Evolutionary conservation across 2,888 invertebrate genomes (phyloP), one percentile per base, ranked within the genome.

Genomic region (Camptogramma bilineatum): DNA sequence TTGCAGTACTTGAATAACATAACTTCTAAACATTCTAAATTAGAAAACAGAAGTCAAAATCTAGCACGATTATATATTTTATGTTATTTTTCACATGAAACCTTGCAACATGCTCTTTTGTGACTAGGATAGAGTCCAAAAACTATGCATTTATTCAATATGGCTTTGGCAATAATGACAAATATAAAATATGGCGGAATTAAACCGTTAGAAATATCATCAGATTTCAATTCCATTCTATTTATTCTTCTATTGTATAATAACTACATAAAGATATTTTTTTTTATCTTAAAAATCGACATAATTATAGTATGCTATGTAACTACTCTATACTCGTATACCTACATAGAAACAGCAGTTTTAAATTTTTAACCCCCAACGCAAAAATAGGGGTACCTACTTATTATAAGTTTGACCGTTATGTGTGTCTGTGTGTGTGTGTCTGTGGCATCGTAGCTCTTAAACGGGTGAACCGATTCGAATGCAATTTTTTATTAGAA

Each of bases 81-180:
- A 42, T 31, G 31, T 31, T 31, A 31, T 31, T 31, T 31, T 31
- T 31, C 31, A 31, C 9, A 10, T 9, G 57, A 68, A 73, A 64
- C 58, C 66, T 59, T 64, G 50, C 56, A 17, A 74, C 66, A 65
- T 69, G 68, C 73, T 73, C 57, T 53, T n/a, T n/a, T 60, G 64
- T 81, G 81, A 81, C 81, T 79, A 81, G 79, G 73, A 46, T 68
- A 57, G 46, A 59, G 58, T 61, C 50, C 34, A 46, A 28, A 13
- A 48, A 56, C 42, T 55, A 52, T 53, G 16, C 24, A 48, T 16
- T 44, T 19, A 60, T 56, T 13, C 50, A 42, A 48, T 44, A 66
- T 60, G 52, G 56, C 52, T 52, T 59, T 55, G 55, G 56, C 52
- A 56, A 58, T 34, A 53, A 52, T 62, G 62, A 60, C 50, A 53